Evolutionary conservation across 2,113 vertebrate species (phyloP), one percentile per base, ranked within the genome.

Genomic region (Herpetotheres cachinnans): DNA sequence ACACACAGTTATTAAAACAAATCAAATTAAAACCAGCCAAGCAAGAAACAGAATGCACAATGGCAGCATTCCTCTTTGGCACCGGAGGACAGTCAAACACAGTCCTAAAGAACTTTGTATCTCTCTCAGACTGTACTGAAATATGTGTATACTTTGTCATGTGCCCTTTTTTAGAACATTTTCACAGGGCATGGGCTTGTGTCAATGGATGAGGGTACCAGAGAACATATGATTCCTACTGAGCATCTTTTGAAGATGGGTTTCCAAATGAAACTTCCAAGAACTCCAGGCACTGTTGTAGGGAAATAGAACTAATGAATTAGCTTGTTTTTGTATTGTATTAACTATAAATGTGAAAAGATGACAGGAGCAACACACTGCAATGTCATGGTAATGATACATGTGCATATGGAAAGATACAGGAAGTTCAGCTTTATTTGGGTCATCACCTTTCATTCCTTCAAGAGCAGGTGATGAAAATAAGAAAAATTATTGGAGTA

Each of bases 1-100:
- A 94, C 91, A 90, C 8, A 54, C 19, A 13, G 20, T 92, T 96
- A 89, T 92, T 91, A 87, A 87, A 96, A 86, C n/a, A 63, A 93
- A 95, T 65, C 59, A 86, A 92, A 61, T 67, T n/a, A n/a, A n/a
- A n/a, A 63, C 52, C 88, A 90, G 83, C 87, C 82, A 74, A 54
- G 36, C 16, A 13, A 63, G 36, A 38, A 62, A 36, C 3, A 77
- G 62, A 86, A 90, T 15, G 29, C 36, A 58, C 15, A 34, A n/a
- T 0, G 1, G n/a, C 17, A 69, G 22, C 32, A 20, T 42, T 55
- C 46, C 65, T 59, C 49, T 77, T 78, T 78, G 76, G 71, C 77
- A 82, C 49, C 1, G 7, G 36, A 49, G 7, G 16, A 69, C 16
- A 63, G 44, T 16, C 44, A 65, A 76, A 44, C 7, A 27, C 24